These are phyloP conservation scores for Cyphotilapia sp. DNA, from an alignment of 2,113 vertebrate species.

Conservation along the genomic window DNA sequence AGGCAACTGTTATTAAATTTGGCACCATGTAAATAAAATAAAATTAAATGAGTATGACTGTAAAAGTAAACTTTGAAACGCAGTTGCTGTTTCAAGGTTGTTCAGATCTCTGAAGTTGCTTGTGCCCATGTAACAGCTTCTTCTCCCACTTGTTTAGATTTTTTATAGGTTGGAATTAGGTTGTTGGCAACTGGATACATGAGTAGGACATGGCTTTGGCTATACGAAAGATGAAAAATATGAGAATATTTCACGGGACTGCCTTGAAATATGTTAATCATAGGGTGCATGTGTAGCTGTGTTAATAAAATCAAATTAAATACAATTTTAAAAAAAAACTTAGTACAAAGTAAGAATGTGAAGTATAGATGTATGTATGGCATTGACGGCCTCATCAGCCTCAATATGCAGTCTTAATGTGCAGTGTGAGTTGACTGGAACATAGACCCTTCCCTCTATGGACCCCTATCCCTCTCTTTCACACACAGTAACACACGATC, in stretches of 20 bases:
- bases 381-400: background rate
- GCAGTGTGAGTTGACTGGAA: constrained; percentile 6
- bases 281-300: background rate
- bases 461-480: background rate
- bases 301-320: background rate
- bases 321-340: background rate
- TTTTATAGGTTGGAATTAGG: background rate
- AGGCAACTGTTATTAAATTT: background rate
- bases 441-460: background rate
- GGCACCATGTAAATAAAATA: background rate
- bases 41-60: background rate
- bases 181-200: background rate
- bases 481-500: constrained; percentile 16
- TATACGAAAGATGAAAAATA: background rate
- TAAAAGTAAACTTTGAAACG: background rate
- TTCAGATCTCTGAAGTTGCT: no score
- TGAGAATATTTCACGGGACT: background rate
- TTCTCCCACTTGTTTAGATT: background rate
- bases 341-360: background rate
- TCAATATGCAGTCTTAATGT: constrained; percentile 12
- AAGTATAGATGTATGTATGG: background rate
- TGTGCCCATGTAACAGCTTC: background rate
- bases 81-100: background rate
- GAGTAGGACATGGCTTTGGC: background rate
- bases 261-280: background rate